phyloP scores from a whole-genome alignment of 2,888 invertebrate genomes.

The Onthophagus sagittarius region DNA sequence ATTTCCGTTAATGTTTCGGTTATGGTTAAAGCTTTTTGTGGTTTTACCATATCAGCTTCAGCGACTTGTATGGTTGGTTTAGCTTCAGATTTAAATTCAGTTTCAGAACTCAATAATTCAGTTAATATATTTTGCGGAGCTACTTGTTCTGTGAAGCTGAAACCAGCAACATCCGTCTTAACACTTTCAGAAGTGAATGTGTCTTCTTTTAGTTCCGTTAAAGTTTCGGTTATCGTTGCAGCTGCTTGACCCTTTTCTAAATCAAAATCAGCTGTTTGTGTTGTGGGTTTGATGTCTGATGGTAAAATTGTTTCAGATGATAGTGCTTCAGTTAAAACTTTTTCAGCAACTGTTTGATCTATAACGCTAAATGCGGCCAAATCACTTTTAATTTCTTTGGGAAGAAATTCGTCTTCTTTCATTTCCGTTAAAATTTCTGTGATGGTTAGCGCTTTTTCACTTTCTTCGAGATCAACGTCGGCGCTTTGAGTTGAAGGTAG shows the following conservation, averaged over 20 bases:
- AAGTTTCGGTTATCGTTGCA: slow-evolving; percentile 37
- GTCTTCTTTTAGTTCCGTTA: slow-evolving; percentile 41
- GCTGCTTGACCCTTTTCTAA: slow-evolving; percentile 28
- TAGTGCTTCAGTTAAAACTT: slow-evolving; percentile 26
- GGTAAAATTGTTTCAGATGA: slow-evolving; percentile 22
- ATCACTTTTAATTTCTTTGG: slow-evolving; percentile 33
- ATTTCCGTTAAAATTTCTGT: slow-evolving; percentile 40
- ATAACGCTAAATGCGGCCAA: slow-evolving; percentile 33
- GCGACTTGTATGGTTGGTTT: slow-evolving; percentile 18
- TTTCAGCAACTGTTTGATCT: slow-evolving; percentile 30
- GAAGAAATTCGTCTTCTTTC: slow-evolving; percentile 39
- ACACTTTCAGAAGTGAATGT: slow-evolving; percentile 36
- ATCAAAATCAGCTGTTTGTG: slow-evolving; percentile 26
- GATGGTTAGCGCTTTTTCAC: slow-evolving; percentile 31
- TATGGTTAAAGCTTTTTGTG: slow-evolving; percentile 32
- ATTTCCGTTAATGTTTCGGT: slow-evolving; percentile 40
- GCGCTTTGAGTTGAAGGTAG: slow-evolving; percentile 34
- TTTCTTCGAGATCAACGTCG: slow-evolving; percentile 38
- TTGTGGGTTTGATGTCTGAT: slow-evolving; percentile 15
- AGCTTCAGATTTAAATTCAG: slow-evolving; percentile 18
- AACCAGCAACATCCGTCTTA: slow-evolving; percentile 35
- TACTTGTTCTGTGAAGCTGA: slow-evolving; percentile 28
- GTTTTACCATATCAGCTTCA: slow-evolving; percentile 23
- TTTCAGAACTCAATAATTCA: slow-evolving; percentile 23
- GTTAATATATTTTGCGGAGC: slow-evolving; percentile 27